Evolutionary conservation across 2,888 invertebrate genomes (phyloP).

Genomic region (Cerceris rybyensis): DNA sequence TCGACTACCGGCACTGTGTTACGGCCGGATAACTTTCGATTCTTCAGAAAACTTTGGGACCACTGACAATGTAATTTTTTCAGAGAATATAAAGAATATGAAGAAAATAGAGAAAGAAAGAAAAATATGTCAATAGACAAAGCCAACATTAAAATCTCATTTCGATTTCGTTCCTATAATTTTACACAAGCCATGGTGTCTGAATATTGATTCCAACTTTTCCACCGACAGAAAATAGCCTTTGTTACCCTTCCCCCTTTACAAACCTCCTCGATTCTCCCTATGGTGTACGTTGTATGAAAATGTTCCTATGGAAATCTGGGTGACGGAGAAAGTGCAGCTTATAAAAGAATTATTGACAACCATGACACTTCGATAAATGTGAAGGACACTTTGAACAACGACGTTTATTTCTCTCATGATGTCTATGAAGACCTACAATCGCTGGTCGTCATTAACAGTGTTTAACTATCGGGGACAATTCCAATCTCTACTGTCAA

Average conservation of each 20-base stretch:
- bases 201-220: not conserved
- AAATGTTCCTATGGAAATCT: not conserved
- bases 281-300: not conserved
- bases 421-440: too few species aligned
- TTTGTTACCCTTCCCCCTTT: not conserved
- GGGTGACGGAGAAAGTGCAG: constrained; percentile 4
- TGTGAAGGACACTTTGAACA: not conserved
- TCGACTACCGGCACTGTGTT: not conserved
- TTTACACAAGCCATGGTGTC: too few species aligned
- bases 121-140: too few species aligned
- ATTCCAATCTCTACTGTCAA: too few species aligned
- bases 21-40: not conserved
- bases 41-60: not conserved
- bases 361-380: not conserved
- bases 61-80: not conserved
- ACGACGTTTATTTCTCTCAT: not conserved
- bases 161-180: not conserved
- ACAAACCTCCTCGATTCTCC: not conserved
- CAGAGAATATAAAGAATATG: too few species aligned
- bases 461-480: too few species aligned
- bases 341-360: constrained; percentile 10
- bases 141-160: too few species aligned
- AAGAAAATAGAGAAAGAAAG: not conserved
- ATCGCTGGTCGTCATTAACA: too few species aligned
- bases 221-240: constrained; percentile 2